Conservation (phyloP, 2,888 invertebrate species). For the Hololepta plana region DNA sequence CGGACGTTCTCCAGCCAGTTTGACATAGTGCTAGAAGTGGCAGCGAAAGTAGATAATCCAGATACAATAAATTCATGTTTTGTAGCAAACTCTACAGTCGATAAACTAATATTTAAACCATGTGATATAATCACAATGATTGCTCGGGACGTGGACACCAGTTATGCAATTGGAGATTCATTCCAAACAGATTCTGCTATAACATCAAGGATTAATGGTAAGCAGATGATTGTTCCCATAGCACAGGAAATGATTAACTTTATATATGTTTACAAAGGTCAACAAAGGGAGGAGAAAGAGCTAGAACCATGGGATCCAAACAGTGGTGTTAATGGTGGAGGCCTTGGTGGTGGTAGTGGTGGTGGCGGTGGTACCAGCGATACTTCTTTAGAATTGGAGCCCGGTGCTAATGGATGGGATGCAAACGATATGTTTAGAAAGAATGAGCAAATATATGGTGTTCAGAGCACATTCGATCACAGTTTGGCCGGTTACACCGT, state of each 20-base stretch:
- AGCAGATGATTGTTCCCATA: conserved; percentile 13
- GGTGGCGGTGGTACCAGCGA: no score
- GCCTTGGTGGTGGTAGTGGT: no score
- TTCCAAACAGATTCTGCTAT: conserved; percentile 84
- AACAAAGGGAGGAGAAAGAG: conserved; percentile 50
- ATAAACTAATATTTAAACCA: conserved; percentile 68
- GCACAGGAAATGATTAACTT: neutral
- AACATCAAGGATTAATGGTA: conserved; percentile 63
- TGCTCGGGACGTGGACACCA: conserved; percentile 71
- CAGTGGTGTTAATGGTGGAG: conserved; percentile 25
- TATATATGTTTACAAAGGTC: neutral
- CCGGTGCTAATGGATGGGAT: conserved; percentile 87
- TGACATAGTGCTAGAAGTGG: conserved; percentile 74
- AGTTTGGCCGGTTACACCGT: conserved; percentile 84
- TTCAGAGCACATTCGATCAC: conserved; percentile 83
- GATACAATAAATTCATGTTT: conserved; percentile 31
- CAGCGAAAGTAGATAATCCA: conserved; percentile 59
- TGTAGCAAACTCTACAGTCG: conserved; percentile 50
- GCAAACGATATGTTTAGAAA: conserved; percentile 91
- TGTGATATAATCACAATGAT: conserved; percentile 70
- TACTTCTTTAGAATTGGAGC: conserved; percentile 49
- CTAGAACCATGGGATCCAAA: conserved; percentile 80
- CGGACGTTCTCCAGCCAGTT: conserved; percentile 78
- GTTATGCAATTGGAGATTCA: conserved; percentile 73
- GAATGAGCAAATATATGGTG: conserved; percentile 83